Percentiles rank a stretch among this genome's conserved stretches.
Conservation (phyloP, 2,113 vertebrate genomes). For the Plecotus auritus region DNA sequence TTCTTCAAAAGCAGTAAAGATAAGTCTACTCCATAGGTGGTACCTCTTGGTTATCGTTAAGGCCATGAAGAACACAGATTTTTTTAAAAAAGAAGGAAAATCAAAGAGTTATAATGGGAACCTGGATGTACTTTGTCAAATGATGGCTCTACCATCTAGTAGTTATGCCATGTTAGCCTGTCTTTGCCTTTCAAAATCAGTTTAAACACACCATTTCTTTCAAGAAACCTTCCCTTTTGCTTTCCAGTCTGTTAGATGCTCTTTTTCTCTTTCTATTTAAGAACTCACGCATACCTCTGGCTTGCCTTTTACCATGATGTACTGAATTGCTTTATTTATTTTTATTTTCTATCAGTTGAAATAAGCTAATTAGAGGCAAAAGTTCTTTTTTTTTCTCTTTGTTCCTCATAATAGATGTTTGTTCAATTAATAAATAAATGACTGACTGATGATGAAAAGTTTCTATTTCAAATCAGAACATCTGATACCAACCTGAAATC, state of each 20-base stretch:
- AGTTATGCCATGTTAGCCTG: neutral
- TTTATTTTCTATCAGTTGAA: neutral
- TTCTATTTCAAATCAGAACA: neutral
- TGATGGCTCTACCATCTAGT: neutral
- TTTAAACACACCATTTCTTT: neutral
- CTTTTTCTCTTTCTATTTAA: neutral
- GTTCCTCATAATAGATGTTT: neutral
- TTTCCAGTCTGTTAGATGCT: neutral
- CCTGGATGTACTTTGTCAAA: neutral
- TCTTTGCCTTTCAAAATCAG: slow-evolving; percentile 15
- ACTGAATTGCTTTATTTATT: neutral
- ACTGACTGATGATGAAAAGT: neutral
- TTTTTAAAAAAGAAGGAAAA: neutral
- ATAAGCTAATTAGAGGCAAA: neutral
- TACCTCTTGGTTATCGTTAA: neutral
- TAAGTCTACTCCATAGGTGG: slow-evolving; percentile 29
- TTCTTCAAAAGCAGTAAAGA: slow-evolving; percentile 37
- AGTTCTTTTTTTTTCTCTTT: neutral
- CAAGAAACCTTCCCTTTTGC: neutral
- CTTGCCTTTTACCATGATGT: neutral
- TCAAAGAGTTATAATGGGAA: neutral
- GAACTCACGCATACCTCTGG: neutral
- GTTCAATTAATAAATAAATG: slow-evolving; percentile 14
- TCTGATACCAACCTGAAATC: neutral
- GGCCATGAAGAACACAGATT: neutral